Evolutionary conservation across 2,888 invertebrate species (phyloP).

Genomic region (Arrhopalites spinosus): DNA sequence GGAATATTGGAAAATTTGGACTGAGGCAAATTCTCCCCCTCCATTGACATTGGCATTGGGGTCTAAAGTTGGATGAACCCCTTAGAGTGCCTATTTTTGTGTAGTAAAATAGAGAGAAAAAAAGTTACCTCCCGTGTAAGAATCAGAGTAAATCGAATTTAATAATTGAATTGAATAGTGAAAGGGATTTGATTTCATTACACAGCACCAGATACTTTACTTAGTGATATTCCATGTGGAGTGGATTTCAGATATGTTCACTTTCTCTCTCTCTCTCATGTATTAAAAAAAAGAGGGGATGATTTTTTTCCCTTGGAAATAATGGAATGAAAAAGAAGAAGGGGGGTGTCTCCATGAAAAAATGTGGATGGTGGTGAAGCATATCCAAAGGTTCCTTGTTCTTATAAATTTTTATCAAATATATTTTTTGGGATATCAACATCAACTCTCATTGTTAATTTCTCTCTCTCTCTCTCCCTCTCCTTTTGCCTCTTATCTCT

Average conservation of each 20-base stretch:
- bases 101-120: neutral
- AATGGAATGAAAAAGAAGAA: conserved; percentile 7
- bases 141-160: conserved; percentile 39
- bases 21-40: neutral
- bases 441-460: too few species aligned
- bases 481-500: too few species aligned
- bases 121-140: neutral
- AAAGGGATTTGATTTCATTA: conserved; percentile 43
- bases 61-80: too few species aligned
- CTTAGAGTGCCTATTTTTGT: neutral
- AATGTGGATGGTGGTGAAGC: conserved; percentile 13
- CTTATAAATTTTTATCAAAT: neutral
- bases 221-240: conserved; percentile 13
- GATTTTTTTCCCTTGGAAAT: conserved; percentile 5
- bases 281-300: conserved; percentile 1
- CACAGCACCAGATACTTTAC: conserved; percentile 18
- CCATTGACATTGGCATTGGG: neutral
- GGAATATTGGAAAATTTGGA: conserved; percentile 27
- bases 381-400: neutral
- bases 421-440: too few species aligned
- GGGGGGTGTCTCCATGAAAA: neutral
- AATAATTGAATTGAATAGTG: conserved; percentile 38
- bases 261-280: conserved; percentile 17
- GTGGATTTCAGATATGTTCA: conserved; percentile 11
- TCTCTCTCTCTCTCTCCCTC: too few species aligned